These are phyloP conservation scores for Hippoglossus stenolepis DNA, from an alignment of 2,113 vertebrate species.

Conservation along the genomic window DNA sequence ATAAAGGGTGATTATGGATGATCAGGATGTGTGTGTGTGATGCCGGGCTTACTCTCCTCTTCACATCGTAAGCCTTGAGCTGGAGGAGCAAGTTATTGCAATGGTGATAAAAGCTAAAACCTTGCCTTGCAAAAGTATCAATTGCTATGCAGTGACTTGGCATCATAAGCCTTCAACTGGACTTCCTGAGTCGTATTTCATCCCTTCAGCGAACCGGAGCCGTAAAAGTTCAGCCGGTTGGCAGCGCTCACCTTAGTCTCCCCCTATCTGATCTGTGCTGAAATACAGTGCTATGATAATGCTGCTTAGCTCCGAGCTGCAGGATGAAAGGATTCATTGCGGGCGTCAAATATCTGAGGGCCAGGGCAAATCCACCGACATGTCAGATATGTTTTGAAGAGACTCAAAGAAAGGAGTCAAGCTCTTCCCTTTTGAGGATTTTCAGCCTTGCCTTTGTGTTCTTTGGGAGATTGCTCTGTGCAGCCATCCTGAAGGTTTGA, in stretches of 20 bases:
- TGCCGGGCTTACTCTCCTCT: background rate
- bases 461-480: slow-evolving; percentile 8
- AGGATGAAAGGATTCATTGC: slow-evolving; percentile 64
- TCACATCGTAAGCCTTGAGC: slow-evolving; percentile 7
- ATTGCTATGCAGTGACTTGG: slow-evolving; percentile 9
- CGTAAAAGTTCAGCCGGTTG: slow-evolving; percentile 34
- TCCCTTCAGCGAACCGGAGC: slow-evolving; percentile 17
- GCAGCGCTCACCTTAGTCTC: slow-evolving; percentile 36
- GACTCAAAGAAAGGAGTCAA: slow-evolving; percentile 40
- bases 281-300: slow-evolving; percentile 63
- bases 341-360: slow-evolving; percentile 53
- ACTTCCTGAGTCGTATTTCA: slow-evolving; percentile 38
- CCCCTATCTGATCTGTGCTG: slow-evolving; percentile 49
- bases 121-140: slow-evolving; percentile 4
- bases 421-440: slow-evolving; percentile 50
- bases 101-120: slow-evolving; percentile 12
- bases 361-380: slow-evolving; percentile 59
- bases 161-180: slow-evolving; percentile 29
- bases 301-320: slow-evolving; percentile 52
- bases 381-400: slow-evolving; percentile 59
- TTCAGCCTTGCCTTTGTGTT: slow-evolving; percentile 37
- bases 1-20: background rate
- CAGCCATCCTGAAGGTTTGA: background rate
- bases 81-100: background rate
- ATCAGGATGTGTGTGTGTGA: background rate